Conservation (phyloP, 1,140 invertebrate genomes). For the Scaptomyza hsui region DNA sequence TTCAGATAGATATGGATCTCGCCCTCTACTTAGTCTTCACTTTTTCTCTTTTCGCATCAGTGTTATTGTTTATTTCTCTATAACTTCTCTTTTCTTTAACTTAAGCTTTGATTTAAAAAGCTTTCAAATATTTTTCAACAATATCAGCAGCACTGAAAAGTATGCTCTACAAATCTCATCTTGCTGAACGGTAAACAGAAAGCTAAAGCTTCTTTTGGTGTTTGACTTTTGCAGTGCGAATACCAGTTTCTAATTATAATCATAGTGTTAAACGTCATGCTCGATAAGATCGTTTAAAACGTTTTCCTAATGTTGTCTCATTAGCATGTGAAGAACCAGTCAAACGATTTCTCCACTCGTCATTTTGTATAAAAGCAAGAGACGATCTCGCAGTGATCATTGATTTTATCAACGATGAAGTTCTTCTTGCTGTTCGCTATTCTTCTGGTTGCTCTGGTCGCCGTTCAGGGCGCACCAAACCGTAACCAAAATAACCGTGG, state of each 20-base stretch:
- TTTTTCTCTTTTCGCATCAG: too few species aligned
- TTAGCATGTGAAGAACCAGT: constrained; percentile 20
- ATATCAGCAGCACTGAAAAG: constrained; percentile 11
- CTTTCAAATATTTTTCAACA: constrained; percentile 3
- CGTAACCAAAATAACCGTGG: neutral
- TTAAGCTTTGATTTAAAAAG: too few species aligned
- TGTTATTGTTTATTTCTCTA: too few species aligned
- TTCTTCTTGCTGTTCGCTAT: constrained; percentile 33
- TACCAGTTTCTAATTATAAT: constrained; percentile 21
- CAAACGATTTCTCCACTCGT: neutral
- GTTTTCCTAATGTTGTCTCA: neutral
- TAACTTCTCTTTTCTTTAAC: too few species aligned
- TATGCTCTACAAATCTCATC: neutral
- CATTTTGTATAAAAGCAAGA: constrained; percentile 27
- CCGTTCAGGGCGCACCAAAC: constrained; percentile 16
- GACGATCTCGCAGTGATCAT: constrained; percentile 2
- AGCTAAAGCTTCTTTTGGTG: neutral
- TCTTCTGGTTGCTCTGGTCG: constrained; percentile 23
- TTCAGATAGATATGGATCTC: too few species aligned
- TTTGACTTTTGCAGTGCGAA: neutral
- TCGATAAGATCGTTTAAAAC: neutral
- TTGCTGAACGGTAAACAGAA: neutral
- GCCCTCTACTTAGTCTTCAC: too few species aligned
- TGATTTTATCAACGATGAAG: constrained; percentile 24
- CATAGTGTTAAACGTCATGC: constrained; percentile 3